Base-by-base conservation (phyloP, 2,888 invertebrate species). In the Drosophila pegasa region DNA sequence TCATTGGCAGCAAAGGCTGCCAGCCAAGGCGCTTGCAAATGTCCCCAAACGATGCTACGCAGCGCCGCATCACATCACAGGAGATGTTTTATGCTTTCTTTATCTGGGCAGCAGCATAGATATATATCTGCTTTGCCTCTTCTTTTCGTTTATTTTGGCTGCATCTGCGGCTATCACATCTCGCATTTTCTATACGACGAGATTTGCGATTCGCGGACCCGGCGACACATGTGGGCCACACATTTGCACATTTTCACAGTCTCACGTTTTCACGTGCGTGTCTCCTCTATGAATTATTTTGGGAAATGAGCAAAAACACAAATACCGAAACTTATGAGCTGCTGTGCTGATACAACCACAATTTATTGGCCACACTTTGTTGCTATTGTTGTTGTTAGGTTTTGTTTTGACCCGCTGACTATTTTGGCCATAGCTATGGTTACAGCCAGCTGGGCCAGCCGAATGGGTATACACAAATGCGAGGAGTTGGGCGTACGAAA, bases 271-370 rank as follows among this genome's bases (percentile, higher is more conserved):
- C 69, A 75, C 61, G 62, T 67, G 66, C 29, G 38, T 18, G 33
- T 20, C 45, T 45, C n/a, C 40, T 61, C 16, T 59, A 47, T 35
- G 61, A 74, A 86, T 91, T 90, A 91, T 91, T 91, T 90, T 90
- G 75, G 82, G 90, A 91, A 90, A 73, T 90, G 84, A 90, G 90
- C 90, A 90, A 91, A 89, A 80, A 61, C 74, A 67, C 63, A 80
- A 66, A 61, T 72, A 60, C 62, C 57, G 57, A 61, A 58, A 43
- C 54, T 79, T 79, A 43, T 58, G 48, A 52, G 43, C 61, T 38
- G 50, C 58, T 73, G n/a, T n/a, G n/a, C n/a, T n/a, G n/a, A 62
- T 38, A 60, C 18, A 22, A 35, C 43, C 6, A 25, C 43, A 51
- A 35, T 54, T 45, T 41, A 47, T 59, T 20, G 60, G 38, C 33